These are phyloP conservation scores for Allophyes oxyacanthae DNA, from an alignment of 2,888 invertebrate genomes.

Conservation along the genomic window DNA sequence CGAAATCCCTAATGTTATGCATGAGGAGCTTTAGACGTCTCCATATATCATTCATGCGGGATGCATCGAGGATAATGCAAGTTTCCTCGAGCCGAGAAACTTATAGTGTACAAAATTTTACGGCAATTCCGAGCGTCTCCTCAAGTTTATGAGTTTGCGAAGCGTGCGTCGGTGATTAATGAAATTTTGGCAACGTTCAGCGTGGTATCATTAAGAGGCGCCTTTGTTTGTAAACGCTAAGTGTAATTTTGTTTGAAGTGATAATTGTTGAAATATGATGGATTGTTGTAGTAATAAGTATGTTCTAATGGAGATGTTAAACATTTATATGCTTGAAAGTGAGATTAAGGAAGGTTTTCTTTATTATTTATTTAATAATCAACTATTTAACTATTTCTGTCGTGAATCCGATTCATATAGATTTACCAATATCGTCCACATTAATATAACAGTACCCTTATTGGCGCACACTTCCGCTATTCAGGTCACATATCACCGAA, in stretches of 20 bases:
- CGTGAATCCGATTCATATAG: not conserved
- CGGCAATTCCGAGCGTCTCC: slow-evolving; percentile 29
- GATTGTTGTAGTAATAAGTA: slow-evolving; percentile 4
- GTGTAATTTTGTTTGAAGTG: slow-evolving; percentile 37
- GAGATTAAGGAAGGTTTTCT: not conserved
- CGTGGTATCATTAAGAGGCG: slow-evolving; percentile 34
- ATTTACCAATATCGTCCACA: not conserved
- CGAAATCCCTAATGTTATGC: slow-evolving; percentile 48
- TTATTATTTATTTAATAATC: too few relatives aligned
- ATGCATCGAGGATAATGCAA: slow-evolving; percentile 53
- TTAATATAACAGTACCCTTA: not conserved
- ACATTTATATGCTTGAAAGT: slow-evolving; percentile 9
- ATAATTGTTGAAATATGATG: slow-evolving; percentile 39
- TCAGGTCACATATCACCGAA: slow-evolving; percentile 1
- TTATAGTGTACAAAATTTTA: slow-evolving; percentile 32
- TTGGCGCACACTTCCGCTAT: not conserved
- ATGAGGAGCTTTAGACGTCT: slow-evolving; percentile 45
- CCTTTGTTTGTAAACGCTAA: slow-evolving; percentile 34
- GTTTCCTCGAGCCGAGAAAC: slow-evolving; percentile 30
- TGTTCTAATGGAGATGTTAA: slow-evolving; percentile 18
- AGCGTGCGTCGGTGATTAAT: slow-evolving; percentile 49
- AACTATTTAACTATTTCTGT: too few relatives aligned
- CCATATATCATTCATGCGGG: slow-evolving; percentile 56
- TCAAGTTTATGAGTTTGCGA: slow-evolving; percentile 33
- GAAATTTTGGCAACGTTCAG: slow-evolving; percentile 42